These are phyloP conservation scores for Nettapus auritus DNA, from an alignment of 2,113 vertebrate genomes.

Conservation along the genomic window DNA sequence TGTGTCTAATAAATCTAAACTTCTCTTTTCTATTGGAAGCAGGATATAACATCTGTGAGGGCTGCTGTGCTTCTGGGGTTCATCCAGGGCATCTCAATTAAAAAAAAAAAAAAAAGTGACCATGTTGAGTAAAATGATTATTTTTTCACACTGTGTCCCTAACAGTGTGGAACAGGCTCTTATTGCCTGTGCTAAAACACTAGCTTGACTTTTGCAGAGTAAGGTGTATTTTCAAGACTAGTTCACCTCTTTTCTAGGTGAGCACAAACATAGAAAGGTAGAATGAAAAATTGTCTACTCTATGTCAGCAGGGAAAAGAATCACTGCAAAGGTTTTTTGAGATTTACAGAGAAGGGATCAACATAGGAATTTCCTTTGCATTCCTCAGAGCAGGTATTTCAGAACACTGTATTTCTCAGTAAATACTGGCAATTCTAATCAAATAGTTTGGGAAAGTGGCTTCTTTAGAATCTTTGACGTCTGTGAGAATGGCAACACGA, in stretches of 20 bases:
- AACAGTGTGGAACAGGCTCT: neutral
- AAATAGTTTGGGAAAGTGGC: neutral
- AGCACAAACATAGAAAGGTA: neutral
- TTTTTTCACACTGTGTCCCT: neutral
- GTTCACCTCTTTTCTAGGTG: neutral
- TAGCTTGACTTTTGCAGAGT: neutral
- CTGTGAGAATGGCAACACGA: neutral
- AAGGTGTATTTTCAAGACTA: neutral
- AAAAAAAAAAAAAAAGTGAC: neutral
- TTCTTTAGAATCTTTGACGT: neutral
- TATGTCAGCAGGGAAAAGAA: neutral
- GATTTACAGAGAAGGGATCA: neutral
- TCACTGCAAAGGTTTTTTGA: neutral
- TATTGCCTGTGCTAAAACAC: rapidly evolving
- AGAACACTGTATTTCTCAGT: neutral
- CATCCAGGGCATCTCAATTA: neutral
- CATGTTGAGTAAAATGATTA: neutral
- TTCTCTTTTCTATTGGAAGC: neutral
- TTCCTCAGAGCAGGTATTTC: neutral
- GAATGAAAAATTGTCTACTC: neutral
- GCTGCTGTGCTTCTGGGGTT: neutral
- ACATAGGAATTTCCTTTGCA: neutral
- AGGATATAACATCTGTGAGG: neutral
- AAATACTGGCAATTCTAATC: neutral
- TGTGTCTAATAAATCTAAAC: neutral